Base-by-base conservation (phyloP, 2,797 vertebrate genomes). In the Aythya fuligula region DNA sequence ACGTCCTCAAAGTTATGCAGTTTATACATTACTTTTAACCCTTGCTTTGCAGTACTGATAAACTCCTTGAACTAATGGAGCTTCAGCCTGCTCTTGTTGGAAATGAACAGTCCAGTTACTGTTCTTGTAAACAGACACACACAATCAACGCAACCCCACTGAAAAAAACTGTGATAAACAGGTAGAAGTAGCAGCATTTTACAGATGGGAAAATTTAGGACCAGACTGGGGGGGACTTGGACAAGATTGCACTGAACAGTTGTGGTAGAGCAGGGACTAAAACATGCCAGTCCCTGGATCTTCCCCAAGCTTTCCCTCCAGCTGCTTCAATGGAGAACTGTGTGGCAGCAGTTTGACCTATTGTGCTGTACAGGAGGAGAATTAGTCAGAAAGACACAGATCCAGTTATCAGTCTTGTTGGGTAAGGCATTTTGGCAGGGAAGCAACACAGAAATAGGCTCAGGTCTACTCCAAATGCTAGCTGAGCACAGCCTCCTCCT, bases 131-230 rank as follows among this genome's bases (percentile, higher is more conserved):
- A 34, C 9, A 41, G 36, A 34, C 8, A 5, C n/a, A 54, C 21
- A 28, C 9, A 27, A 21, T 34, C 30, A 72, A 0, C 5, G 66
- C 38, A 15, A 3, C 0, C 14, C 18, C 9, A 20, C 30, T 5
- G 18, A 24, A 47, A 43, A 51, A 28, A 15, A 38, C 9, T 30
- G 3, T n/a, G 53, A 8, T 57, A 62, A 78, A 8, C 64, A 58
- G 64, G 57, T 73, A 32, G 13, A 39, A 69, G 14, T 1, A 43
- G 36, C 51, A 53, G 30, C 25, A 19, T 60, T 71, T 51, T 47
- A 57, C 57, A 58, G 58, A 25, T 36, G 22, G 53, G 53, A 69
- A 74, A 56, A 54, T n/a, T 64, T 54, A 49, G 49, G 45, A 6
- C 43, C n/a, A 75, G 49, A 57, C 27, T 30, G 57, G 57, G 5